Base-by-base conservation (phyloP, 1,140 invertebrate species). In the Sycophila sp. region DNA sequence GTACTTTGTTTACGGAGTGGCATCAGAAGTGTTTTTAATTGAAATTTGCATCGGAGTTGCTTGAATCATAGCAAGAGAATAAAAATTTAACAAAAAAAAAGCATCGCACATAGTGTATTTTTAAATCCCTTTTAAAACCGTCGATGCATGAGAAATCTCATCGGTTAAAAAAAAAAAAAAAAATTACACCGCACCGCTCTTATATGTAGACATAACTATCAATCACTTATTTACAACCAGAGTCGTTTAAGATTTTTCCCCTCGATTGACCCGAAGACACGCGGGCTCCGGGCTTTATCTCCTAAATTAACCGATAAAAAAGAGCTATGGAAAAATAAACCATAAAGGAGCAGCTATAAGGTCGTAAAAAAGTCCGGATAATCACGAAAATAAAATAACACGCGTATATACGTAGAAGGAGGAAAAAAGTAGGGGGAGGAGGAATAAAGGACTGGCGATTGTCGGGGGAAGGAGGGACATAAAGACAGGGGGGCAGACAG, bases 371-470 rank as follows among this genome's bases (percentile, higher is more conserved):
- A 11, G n/a, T 30, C 11, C n/a, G 34, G 67, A 69, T 62, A 53
- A 69, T 69, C 56, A 26, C 24, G 34, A 69, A 62, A 69, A 40
- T 69, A 58, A 69, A 69, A 60, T 53, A 68, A 49, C 34, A n/a
- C 56, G n/a, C 63, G 19, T 28, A 26, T 19, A 34, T 15, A 34
- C 30, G 15, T 32, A 55, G 28, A 13, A 17, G 11, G 51, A 17
- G n/a, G n/a, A n/a, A n/a, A n/a, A n/a, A n/a, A n/a, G n/a, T n/a
- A n/a, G n/a, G n/a, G n/a, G n/a, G n/a, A 17, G 11, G 51, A 17
- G n/a, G 56, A 47, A 68, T 42, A 49, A 59, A 69, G 56, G 62
- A 69, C 32, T 19, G 17, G 36, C 49, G 34, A 60, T 63, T 42
- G 45, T 42, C 38, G 60, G 64, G 68, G 58, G 53, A 51, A 11